These are phyloP conservation scores for Ornithoptera priamus DNA, from an alignment of 2,888 invertebrate genomes.

Conservation along the genomic window DNA sequence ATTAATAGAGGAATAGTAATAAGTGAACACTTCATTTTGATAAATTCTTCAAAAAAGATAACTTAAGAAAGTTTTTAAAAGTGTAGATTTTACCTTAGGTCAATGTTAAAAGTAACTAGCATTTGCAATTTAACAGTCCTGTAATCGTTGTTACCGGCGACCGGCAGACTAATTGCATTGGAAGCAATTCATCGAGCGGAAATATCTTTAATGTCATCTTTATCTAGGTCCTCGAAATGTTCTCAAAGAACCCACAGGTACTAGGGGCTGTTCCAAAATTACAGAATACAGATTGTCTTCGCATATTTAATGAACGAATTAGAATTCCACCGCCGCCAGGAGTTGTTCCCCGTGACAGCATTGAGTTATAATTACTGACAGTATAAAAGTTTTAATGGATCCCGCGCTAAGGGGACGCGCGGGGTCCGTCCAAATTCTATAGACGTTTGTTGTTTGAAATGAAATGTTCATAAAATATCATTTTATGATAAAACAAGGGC, in stretches of 20 bases:
- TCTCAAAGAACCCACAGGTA: neutral
- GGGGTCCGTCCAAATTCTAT: constrained; percentile 9
- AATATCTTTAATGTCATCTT: too few species aligned
- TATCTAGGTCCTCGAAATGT: neutral
- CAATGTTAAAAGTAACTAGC: too few species aligned
- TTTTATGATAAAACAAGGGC: neutral
- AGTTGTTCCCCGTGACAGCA: constrained; percentile 51
- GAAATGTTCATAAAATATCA: constrained; percentile 3
- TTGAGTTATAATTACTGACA: constrained; percentile 63
- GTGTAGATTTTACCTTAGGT: too few species aligned
- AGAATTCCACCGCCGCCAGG: constrained; percentile 38
- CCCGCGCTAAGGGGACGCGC: constrained; percentile 50
- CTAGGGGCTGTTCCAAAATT: neutral
- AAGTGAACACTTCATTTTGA: too few species aligned
- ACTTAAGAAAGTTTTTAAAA: too few species aligned
- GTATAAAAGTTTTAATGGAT: constrained; percentile 66
- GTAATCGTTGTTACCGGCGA: too few species aligned
- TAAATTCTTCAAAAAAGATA: too few species aligned
- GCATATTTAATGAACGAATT: constrained; percentile 45
- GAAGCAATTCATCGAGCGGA: too few species aligned
- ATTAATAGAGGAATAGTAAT: too few species aligned
- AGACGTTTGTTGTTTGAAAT: neutral
- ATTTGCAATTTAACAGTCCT: too few species aligned
- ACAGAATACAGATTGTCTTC: constrained; percentile 31
- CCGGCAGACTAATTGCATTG: too few species aligned